Evolutionary conservation across 2,113 vertebrate species (phyloP).

Genomic region (Antennarius striatus): DNA sequence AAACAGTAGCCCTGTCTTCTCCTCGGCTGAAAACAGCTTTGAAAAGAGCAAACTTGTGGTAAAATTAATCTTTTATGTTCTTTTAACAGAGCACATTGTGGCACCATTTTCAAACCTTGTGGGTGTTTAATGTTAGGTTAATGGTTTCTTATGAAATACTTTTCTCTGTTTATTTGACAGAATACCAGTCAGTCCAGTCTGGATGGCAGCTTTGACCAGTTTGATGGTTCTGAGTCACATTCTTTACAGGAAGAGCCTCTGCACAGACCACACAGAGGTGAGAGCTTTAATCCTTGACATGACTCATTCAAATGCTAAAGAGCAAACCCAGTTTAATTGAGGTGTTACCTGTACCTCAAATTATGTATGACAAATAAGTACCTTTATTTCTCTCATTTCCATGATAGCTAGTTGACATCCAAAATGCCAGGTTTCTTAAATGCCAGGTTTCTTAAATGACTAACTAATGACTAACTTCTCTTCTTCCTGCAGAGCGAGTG

Average conservation of each 20-base stretch:
- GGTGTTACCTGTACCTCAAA: background rate
- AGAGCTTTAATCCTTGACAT: background rate
- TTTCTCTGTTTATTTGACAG: conserved; percentile 52
- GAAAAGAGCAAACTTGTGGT: conserved; percentile 77
- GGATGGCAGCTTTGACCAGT: conserved; percentile 72
- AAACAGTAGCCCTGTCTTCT: conserved; percentile 72
- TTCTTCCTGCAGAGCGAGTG: conserved; percentile 49
- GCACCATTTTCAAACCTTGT: background rate
- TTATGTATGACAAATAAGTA: too few species aligned
- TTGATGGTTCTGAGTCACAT: conserved; percentile 35
- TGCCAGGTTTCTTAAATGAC: background rate
- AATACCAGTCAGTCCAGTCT: conserved; percentile 79
- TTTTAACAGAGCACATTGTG: background rate
- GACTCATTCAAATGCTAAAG: background rate
- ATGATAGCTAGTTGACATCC: too few species aligned
- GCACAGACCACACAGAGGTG: conserved; percentile 61
- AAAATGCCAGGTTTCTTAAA: background rate
- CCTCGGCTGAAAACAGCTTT: conserved; percentile 64
- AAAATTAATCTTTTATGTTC: conserved; percentile 29
- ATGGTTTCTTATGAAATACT: too few species aligned
- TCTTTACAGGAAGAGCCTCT: conserved; percentile 44
- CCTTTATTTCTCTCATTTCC: too few species aligned
- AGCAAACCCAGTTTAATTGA: background rate
- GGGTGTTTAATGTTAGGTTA: background rate
- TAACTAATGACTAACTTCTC: background rate